Evolutionary conservation across 2,797 vertebrate genomes (phyloP), one percentile per base, ranked within the genome.

Genomic region (Mus minutoides): DNA sequence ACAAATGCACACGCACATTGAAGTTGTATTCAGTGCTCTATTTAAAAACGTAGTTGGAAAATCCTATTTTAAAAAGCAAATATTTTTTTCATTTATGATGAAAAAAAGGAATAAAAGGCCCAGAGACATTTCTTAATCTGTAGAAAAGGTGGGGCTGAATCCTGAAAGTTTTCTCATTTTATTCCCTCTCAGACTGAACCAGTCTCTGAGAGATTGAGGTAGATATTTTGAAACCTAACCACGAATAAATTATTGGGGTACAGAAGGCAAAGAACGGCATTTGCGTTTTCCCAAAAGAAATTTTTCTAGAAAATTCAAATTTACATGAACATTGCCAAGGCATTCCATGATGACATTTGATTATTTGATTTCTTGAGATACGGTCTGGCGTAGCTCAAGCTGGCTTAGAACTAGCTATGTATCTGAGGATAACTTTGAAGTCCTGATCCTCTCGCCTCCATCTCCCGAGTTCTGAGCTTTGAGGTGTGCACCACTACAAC

Each of bases 251-350:
- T 13, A 6, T 22, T 29, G 14, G 3, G 19, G 22, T 11, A 12
- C 49, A 52, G 14, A 43, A 86, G 49, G 29, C 37, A 95, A 86
- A 84, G 67, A 67, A 76, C 26, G 26, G 64, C 19, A 37, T 37
- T 84, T 93, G 34, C 16, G 22, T 83, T 94, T 96, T 90, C 69
- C 80, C 43, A 46, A 26, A 73, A 29, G 16, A 77, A 77, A 79
- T 24, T 31, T 49, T 93, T 88, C 52, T 52, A 85, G 77, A 93
- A 94, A 93, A 97, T 60, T 58, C 73, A 49, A 60, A 82, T 91
- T 71, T 19, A 40, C 24, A 40, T 10, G 58, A 73, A 71, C 77
- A 69, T 40, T 80, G 92, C 22, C 43, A 86, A 91, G 79, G 54
- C 78, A 56, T 87, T 75, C 10, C 0, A 43, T 49, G 31, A 90